Percentiles rank a stretch among this genome's conserved stretches.
Evolutionary conservation across 1,140 invertebrate genomes (phyloP).

Genomic region (Drosophila novamexicana): DNA sequence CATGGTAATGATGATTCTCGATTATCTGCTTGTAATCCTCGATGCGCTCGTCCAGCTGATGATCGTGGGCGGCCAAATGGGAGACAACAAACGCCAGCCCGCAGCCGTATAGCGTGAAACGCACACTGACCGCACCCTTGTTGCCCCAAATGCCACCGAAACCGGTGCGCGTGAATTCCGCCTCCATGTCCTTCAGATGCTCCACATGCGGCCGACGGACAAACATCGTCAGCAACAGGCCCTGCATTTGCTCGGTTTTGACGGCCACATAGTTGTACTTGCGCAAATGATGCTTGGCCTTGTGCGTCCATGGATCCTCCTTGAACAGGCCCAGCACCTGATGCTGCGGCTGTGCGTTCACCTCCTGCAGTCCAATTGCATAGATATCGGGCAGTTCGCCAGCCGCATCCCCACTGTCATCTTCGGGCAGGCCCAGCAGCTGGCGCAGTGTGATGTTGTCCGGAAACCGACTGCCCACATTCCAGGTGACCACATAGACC

Average conservation of each 20-base stretch:
- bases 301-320: constrained; percentile 93
- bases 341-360: constrained; percentile 94
- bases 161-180: constrained; percentile 93
- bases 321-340: constrained; percentile 92
- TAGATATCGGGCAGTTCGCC: constrained; percentile 91
- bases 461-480: constrained; percentile 91
- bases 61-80: constrained; percentile 95
- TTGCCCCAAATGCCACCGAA: constrained; percentile 97
- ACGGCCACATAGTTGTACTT: constrained; percentile 91
- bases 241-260: constrained; percentile 91
- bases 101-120: constrained; percentile 93
- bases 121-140: constrained; percentile 95
- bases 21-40: constrained; percentile 94
- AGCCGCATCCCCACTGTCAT: constrained; percentile 82
- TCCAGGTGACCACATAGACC: constrained; percentile 92
- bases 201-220: constrained; percentile 91
- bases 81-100: constrained; percentile 94
- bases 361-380: constrained; percentile 94
- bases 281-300: constrained; percentile 89
- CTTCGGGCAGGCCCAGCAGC: constrained; percentile 88
- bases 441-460: constrained; percentile 88
- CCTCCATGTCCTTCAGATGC: constrained; percentile 92
- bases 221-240: constrained; percentile 91
- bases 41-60: constrained; percentile 91
- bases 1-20: constrained; percentile 89